phyloP scores from a whole-genome alignment of 2,797 vertebrate species.

The Lepidocolaptes lacrymiger region DNA sequence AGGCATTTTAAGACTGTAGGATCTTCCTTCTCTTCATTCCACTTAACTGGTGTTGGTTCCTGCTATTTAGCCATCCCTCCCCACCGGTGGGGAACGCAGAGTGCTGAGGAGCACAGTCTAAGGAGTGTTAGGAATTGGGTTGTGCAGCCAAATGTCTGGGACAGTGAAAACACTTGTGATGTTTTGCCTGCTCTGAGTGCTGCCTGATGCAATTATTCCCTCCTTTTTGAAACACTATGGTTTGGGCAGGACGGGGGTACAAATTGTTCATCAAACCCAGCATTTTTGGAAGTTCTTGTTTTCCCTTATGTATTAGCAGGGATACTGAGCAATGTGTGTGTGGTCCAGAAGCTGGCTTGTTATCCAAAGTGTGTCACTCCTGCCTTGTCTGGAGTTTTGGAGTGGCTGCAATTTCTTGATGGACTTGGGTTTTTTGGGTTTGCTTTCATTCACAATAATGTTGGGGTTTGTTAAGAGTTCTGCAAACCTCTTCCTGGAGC shows the following conservation, averaged over 20 bases:
- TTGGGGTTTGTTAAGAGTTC: background rate
- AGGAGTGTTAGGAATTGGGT: background rate
- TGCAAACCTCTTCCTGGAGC: background rate
- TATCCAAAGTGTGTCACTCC: background rate
- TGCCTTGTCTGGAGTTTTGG: background rate
- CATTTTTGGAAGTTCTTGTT: background rate
- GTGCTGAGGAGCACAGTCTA: background rate
- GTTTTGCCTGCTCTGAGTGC: background rate
- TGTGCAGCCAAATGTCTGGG: background rate
- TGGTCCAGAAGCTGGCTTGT: background rate
- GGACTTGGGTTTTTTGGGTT: background rate
- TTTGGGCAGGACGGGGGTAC: background rate
- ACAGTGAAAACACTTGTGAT: background rate
- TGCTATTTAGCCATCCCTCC: background rate
- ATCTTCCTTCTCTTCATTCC: background rate
- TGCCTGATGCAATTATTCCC: background rate
- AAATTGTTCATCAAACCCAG: background rate
- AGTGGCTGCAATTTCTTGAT: background rate
- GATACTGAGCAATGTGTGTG: rapidly evolving
- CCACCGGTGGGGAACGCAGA: background rate
- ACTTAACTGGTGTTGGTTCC: background rate
- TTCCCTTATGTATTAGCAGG: background rate
- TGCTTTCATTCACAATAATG: background rate
- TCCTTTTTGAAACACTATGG: background rate
- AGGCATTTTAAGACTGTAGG: background rate